These are phyloP conservation scores for Drosophila cardini DNA, from an alignment of 1,140 invertebrate species.

Conservation along the genomic window DNA sequence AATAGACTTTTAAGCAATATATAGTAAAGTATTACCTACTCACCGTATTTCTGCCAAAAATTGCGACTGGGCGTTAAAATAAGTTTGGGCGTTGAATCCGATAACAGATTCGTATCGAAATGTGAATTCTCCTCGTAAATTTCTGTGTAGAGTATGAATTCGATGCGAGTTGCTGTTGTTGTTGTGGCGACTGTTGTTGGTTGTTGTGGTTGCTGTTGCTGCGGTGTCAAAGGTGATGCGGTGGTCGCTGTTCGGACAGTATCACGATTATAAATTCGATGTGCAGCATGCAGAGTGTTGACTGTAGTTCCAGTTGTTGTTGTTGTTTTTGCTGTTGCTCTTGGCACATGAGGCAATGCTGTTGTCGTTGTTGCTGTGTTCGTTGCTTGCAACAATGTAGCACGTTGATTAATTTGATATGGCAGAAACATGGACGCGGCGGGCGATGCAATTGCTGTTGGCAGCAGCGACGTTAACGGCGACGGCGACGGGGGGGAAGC, in stretches of 20 bases:
- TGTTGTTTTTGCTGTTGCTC: conserved; percentile 33
- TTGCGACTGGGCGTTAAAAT: conserved; percentile 31
- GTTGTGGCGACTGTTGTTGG: conserved; percentile 46
- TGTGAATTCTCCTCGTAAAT: conserved; percentile 66
- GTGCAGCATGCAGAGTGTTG: conserved; percentile 50
- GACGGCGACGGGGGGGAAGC: conserved; percentile 25
- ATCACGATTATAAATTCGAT: conserved; percentile 80
- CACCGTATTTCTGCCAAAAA: conserved; percentile 83
- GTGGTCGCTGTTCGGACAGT: conserved; percentile 65
- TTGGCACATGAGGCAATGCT: conserved; percentile 63
- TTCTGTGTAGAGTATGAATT: conserved; percentile 72
- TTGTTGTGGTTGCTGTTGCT: conserved; percentile 41
- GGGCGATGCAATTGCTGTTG: conserved; percentile 48
- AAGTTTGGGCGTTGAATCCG: conserved; percentile 26
- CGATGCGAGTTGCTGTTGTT: conserved; percentile 49
- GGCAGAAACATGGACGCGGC: conserved; percentile 78
- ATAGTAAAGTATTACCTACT: conserved; percentile 61
- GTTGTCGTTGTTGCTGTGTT: conserved; percentile 47
- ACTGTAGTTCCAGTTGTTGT: conserved; percentile 19
- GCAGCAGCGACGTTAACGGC: background rate
- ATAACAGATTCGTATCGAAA: conserved; percentile 30
- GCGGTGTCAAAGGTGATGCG: conserved; percentile 74
- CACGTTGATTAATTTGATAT: conserved; percentile 83
- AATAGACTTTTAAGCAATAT: background rate
- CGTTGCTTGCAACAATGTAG: conserved; percentile 80